phyloP scores from a whole-genome alignment of 2,113 vertebrate genomes.

The Pseudorasbora parva region DNA sequence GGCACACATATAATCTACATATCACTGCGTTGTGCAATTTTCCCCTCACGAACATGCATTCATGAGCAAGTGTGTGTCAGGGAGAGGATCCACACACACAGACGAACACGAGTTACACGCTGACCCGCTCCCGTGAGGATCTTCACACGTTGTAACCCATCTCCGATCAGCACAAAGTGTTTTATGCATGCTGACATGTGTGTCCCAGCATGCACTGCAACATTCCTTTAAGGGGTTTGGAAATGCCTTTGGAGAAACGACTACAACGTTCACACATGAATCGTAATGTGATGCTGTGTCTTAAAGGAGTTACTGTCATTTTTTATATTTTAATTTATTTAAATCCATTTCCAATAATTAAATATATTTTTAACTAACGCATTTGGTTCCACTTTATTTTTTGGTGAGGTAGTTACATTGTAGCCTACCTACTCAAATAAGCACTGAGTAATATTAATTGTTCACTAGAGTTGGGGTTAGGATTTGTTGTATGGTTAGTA shows the following conservation, averaged over 20 bases:
- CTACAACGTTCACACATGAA: background rate
- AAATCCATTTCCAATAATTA: background rate
- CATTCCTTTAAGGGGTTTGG: background rate
- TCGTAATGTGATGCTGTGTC: background rate
- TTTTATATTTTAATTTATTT: background rate
- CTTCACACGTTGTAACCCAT: background rate
- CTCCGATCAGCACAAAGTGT: background rate
- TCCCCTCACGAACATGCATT: background rate
- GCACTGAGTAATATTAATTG: too few relatives aligned
- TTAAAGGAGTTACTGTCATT: background rate
- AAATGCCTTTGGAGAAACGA: background rate
- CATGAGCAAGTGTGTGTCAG: background rate
- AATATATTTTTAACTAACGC: background rate
- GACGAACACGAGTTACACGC: background rate
- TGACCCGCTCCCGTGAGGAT: background rate
- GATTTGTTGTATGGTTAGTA: too few relatives aligned
- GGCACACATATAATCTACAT: constrained; percentile 22
- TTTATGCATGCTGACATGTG: background rate
- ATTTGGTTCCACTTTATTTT: too few relatives aligned
- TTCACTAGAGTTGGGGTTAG: too few relatives aligned
- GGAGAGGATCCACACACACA: constrained; percentile 17
- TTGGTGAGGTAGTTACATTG: too few relatives aligned
- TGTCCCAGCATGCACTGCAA: constrained; percentile 39
- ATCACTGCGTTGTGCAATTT: background rate
- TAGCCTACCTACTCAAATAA: too few relatives aligned